Conservation (phyloP, 2,888 invertebrate species). For the Bimastos eiseni region DNA sequence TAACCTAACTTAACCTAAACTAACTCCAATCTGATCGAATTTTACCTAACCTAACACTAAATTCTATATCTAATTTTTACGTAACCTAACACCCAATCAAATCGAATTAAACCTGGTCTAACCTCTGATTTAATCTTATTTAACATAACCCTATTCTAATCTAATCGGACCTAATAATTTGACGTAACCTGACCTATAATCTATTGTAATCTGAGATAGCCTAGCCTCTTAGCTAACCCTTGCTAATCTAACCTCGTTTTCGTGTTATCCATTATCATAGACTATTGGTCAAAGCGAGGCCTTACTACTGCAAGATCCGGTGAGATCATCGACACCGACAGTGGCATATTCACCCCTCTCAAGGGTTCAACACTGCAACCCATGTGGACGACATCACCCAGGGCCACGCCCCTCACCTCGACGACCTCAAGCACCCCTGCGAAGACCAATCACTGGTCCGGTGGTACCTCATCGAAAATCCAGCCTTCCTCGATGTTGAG, state of each 20-base stretch:
- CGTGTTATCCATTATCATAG: not conserved
- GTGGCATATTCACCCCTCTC: not conserved
- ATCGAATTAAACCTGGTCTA: too few species aligned
- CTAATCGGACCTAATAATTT: too few species aligned
- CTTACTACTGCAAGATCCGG: not conserved
- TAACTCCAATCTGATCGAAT: too few species aligned
- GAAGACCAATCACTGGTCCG: not conserved
- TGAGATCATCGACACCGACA: not conserved
- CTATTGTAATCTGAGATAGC: too few species aligned
- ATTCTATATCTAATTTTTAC: too few species aligned
- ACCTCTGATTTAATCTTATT: too few species aligned
- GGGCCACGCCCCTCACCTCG: not conserved
- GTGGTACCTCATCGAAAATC: not conserved
- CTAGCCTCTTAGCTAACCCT: too few species aligned
- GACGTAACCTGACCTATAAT: too few species aligned
- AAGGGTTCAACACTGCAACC: not conserved
- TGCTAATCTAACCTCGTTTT: not conserved
- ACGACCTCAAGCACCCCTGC: not conserved
- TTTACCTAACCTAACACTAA: too few species aligned
- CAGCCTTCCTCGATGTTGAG: not conserved
- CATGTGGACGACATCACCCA: not conserved
- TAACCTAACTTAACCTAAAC: too few species aligned
- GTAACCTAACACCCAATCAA: too few species aligned
- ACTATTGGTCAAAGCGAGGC: not conserved
- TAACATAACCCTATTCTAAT: too few species aligned